These are phyloP conservation scores for Conchocele bisecta DNA, from an alignment of 2,888 invertebrate species.

Conservation along the genomic window DNA sequence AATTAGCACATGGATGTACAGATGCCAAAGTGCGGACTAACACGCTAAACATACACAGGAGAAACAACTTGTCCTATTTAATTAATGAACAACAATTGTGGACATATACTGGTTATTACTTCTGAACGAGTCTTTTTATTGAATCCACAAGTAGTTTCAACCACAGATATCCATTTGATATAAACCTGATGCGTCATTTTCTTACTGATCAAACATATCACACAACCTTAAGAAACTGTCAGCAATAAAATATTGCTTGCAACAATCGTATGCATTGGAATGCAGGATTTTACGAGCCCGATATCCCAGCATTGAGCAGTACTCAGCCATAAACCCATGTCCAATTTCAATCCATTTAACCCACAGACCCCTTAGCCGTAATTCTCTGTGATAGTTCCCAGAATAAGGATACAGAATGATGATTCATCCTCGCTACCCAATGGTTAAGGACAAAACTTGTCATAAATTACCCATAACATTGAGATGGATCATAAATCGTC, in stretches of 20 bases:
- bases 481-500: slow-evolving; percentile 29
- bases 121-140: too few species aligned
- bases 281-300: slow-evolving; percentile 34
- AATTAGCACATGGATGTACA: too few species aligned
- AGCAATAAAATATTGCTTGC: slow-evolving; percentile 3
- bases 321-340: slow-evolving; percentile 33
- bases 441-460: slow-evolving; percentile 4
- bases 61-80: too few species aligned
- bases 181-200: too few species aligned
- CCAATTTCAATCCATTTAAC: slow-evolving; percentile 63
- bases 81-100: too few species aligned
- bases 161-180: too few species aligned
- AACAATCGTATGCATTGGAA: slow-evolving; percentile 4
- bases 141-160: too few species aligned
- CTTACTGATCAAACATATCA: background rate
- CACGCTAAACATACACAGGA: too few species aligned
- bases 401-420: slow-evolving; percentile 18
- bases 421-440: slow-evolving; percentile 19
- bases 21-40: too few species aligned
- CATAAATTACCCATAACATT: slow-evolving; percentile 38
- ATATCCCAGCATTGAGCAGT: slow-evolving; percentile 11
- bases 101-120: too few species aligned
- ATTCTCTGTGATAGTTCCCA: slow-evolving; percentile 23
- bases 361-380: slow-evolving; percentile 37
- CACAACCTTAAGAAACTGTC: background rate